Evolutionary conservation across 2,797 vertebrate species (phyloP), one percentile per base, ranked within the genome.

Genomic region (Coranthus polyacanthus): DNA sequence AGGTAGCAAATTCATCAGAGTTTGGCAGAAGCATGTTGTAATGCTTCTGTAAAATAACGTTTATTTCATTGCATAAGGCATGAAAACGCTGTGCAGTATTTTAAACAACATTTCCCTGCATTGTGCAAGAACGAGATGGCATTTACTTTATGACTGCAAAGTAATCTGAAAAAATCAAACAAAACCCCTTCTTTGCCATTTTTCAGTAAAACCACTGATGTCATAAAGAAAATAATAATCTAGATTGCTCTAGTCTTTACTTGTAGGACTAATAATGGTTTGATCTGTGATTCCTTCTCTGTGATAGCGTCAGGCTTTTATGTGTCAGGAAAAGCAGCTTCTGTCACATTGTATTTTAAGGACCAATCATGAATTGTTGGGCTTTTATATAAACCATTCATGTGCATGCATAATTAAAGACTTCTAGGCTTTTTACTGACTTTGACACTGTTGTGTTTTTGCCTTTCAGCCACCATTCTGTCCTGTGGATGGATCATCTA

Each of bases 401-500:
- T 15, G 17, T 32, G 21, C 39, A 38, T 18, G 20, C 36, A 21
- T 52, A 24, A 32, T 60, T 59, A 12, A 49, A 42, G 36, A 47
- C 29, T 32, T 32, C 7, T 3, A 32, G 1, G 1, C 29, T 10
- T 37, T 47, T 53, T 20, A 42, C 41, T 6, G n/a, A 68, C 61
- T 50, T 13, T 46, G 26, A 11, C 20, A 5, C 0, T 49, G 32
- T 18, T 45, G 6, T 85, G 26, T 53, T 57, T 34, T 56, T 72
- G 12, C 55, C 82, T 91, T 89, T 76, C 92, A 99, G 98, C 98
- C 46, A 99, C 98, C 81, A 98, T 99, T 93, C 94, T 99, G 89
- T 99, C 98, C 91, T 99, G 98, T 91, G 97, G 97, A 92, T 99
- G 98, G 98, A 99, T 99, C 87, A 99, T 99, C 92, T 99, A 99